Percentiles rank a stretch among this genome's conserved stretches.
These are phyloP conservation scores for Diarsia dahlii DNA, from an alignment of 2,888 invertebrate genomes.

Conservation along the genomic window DNA sequence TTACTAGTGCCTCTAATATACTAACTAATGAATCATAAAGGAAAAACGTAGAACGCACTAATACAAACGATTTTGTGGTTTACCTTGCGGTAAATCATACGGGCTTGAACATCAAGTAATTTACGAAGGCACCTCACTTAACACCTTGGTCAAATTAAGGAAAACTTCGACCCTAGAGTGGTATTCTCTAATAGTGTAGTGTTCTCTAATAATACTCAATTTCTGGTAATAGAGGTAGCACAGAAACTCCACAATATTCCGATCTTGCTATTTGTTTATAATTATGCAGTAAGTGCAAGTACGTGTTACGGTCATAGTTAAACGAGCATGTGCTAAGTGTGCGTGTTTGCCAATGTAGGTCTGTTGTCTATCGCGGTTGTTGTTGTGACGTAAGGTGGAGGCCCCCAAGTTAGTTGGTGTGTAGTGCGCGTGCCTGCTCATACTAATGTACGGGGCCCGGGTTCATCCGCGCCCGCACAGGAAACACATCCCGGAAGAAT, in stretches of 20 bases:
- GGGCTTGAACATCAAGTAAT: background rate
- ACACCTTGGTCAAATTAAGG: background rate
- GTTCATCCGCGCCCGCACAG: slow-evolving; percentile 76
- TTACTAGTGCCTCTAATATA: background rate
- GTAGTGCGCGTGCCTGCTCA: slow-evolving; percentile 78
- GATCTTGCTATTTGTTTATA: slow-evolving; percentile 13
- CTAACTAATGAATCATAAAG: background rate
- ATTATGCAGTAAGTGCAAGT: slow-evolving; percentile 19
- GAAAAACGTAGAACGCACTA: background rate
- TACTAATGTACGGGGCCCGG: slow-evolving; percentile 76
- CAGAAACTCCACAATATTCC: background rate
- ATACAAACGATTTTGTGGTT: background rate
- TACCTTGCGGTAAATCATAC: background rate
- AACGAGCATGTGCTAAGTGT: slow-evolving; percentile 39
- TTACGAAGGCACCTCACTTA: background rate
- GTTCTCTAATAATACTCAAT: background rate
- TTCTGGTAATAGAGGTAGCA: background rate
- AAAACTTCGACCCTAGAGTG: background rate
- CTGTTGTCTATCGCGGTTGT: slow-evolving; percentile 47
- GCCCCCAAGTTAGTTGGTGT: slow-evolving; percentile 44
- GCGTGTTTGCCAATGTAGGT: slow-evolving; percentile 40
- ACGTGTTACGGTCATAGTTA: slow-evolving; percentile 25
- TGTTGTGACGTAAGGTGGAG: slow-evolving; percentile 55
- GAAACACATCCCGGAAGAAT: slow-evolving; percentile 90
- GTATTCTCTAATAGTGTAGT: background rate